These are phyloP conservation scores for Zygogramma bicolorata DNA, from an alignment of 2,888 invertebrate genomes.

Conservation along the genomic window DNA sequence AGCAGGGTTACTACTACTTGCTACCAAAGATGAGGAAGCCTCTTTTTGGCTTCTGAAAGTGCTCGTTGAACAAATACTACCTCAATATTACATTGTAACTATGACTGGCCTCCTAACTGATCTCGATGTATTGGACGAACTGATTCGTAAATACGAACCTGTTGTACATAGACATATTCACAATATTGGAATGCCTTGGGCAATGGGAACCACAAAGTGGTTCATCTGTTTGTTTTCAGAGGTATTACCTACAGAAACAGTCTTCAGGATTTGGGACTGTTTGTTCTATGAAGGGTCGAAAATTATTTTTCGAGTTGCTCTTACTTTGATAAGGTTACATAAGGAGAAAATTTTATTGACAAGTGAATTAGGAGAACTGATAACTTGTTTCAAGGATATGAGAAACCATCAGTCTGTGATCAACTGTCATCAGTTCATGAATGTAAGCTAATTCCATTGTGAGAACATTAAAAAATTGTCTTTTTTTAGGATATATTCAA, in stretches of 20 bases:
- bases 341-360: conserved; percentile 79
- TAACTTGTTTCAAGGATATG: conserved; percentile 86
- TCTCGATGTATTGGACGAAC: conserved; percentile 88
- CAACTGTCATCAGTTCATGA: conserved; percentile 91
- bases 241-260: conserved; percentile 94
- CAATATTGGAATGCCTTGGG: conserved; percentile 87
- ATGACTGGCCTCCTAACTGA: conserved; percentile 92
- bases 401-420: conserved; percentile 82
- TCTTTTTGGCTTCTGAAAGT: conserved; percentile 94
- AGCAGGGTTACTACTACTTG: conserved; percentile 84
- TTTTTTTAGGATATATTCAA: conserved; percentile 83
- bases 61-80: conserved; percentile 87
- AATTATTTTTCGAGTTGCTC: conserved; percentile 89
- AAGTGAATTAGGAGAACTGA: conserved; percentile 84
- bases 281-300: conserved; percentile 95
- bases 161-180: conserved; percentile 85
- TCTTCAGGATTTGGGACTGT: conserved; percentile 95
- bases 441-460: conserved; percentile 69
- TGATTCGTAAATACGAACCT: conserved; percentile 86
- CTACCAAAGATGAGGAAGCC: conserved; percentile 90
- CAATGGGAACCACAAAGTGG: conserved; percentile 94
- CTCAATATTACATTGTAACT: conserved; percentile 88
- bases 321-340: conserved; percentile 85
- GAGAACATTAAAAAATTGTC: conserved; percentile 25
- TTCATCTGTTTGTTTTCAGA: conserved; percentile 95